phyloP scores from a whole-genome alignment of 2,888 invertebrate species.

The Ormyrus pomaceus region DNA sequence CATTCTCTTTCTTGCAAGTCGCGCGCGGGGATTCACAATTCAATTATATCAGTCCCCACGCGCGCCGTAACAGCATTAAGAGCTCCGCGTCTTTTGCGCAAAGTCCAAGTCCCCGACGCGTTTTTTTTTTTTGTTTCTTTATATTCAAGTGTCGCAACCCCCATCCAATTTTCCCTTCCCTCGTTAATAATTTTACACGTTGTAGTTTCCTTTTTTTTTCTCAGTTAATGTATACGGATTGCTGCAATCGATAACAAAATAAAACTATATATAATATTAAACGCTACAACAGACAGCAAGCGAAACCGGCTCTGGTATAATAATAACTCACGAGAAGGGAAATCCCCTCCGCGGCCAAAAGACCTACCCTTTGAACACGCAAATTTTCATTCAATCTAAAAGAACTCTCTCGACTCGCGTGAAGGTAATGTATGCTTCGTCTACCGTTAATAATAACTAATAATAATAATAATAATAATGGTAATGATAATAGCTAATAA shows the following conservation, averaged over 20 bases:
- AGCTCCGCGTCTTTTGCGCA: conserved; percentile 15
- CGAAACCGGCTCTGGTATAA: conserved; percentile 63
- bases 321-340: conserved; percentile 55
- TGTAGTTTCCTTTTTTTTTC: neutral
- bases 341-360: conserved; percentile 16
- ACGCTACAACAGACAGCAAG: conserved; percentile 74
- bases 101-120: conserved; percentile 39
- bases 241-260: conserved; percentile 59
- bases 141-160: neutral
- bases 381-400: conserved; percentile 1
- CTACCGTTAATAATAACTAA: conserved; percentile 1
- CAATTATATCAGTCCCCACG: neutral
- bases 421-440: conserved; percentile 12
- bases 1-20: neutral
- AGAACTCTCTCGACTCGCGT: neutral
- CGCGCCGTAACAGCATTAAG: neutral
- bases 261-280: conserved; percentile 65
- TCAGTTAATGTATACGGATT: conserved; percentile 35
- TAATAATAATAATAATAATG: conserved; percentile 13
- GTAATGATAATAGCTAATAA: conserved; percentile 5
- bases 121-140: neutral
- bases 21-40: too few relatives aligned
- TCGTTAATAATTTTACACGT: conserved; percentile 47
- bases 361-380: conserved; percentile 1
- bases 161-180: conserved; percentile 29